phyloP scores from a whole-genome alignment of 2,797 vertebrate genomes.

The Xenops minutus region DNA sequence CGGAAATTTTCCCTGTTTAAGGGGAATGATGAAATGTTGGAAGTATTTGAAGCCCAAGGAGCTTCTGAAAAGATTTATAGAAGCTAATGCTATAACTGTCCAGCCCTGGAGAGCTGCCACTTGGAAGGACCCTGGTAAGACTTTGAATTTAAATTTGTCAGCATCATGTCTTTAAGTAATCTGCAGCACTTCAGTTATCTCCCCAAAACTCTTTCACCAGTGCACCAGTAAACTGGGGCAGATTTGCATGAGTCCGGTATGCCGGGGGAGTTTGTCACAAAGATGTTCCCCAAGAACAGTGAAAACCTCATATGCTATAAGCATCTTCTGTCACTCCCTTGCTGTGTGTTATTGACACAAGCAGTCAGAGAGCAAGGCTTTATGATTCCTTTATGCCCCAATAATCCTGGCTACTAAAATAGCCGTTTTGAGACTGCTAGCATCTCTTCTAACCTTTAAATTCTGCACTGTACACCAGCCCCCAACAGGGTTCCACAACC shows the following conservation, averaged over 20 bases:
- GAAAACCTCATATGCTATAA: background rate
- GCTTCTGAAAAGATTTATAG: constrained; percentile 63
- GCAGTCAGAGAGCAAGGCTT: background rate
- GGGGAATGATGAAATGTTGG: constrained; percentile 3
- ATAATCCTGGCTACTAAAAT: constrained; percentile 25
- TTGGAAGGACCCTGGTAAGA: constrained; percentile 25
- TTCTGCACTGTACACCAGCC: background rate
- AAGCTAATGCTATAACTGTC: constrained; percentile 52
- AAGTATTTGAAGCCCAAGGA: constrained; percentile 50
- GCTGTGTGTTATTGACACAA: background rate
- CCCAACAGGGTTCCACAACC: background rate
- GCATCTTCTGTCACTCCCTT: background rate
- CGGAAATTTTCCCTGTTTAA: constrained; percentile 17
- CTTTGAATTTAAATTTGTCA: constrained; percentile 31
- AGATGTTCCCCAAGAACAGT: background rate
- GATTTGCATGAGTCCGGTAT: fast-evolving
- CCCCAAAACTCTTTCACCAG: background rate
- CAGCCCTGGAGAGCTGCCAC: constrained; percentile 28
- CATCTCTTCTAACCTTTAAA: background rate
- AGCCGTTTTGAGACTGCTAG: constrained; percentile 17
- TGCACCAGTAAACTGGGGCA: background rate
- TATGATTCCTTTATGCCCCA: constrained; percentile 30
- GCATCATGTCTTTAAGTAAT: constrained; percentile 24
- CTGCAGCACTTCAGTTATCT: background rate
- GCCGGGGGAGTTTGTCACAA: background rate